Percentiles rank a stretch among this genome's conserved stretches.
Conservation (phyloP, 2,797 vertebrate genomes). For the Coccyzus lansbergi region DNA sequence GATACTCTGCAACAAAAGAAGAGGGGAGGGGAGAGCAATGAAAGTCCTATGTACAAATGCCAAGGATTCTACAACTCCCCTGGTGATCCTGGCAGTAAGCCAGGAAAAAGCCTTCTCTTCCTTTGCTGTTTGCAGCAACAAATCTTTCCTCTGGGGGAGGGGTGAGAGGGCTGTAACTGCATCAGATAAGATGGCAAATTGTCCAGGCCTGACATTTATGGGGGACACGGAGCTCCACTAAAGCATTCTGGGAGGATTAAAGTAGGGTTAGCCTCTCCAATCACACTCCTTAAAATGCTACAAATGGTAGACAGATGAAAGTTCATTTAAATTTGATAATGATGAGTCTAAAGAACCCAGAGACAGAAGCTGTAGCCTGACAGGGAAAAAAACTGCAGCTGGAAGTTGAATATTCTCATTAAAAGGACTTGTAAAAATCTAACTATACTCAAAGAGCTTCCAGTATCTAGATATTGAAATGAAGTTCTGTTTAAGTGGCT, state of each 20-base stretch:
- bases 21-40: constrained; percentile 5
- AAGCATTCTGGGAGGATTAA: constrained; percentile 71
- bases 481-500: not conserved
- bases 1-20: constrained; percentile 24
- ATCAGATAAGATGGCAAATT: constrained; percentile 63
- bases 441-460: not conserved
- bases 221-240: constrained; percentile 18
- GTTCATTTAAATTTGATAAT: constrained; percentile 45
- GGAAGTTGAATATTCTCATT: constrained; percentile 23
- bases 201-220: constrained; percentile 69
- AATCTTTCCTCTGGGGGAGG: constrained; percentile 56
- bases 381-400: constrained; percentile 35
- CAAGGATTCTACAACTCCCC: constrained; percentile 74
- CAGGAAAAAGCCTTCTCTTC: constrained; percentile 76
- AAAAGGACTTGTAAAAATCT: constrained; percentile 25
- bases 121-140: constrained; percentile 61
- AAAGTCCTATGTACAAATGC: constrained; percentile 69
- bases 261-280: constrained; percentile 28
- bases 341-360: not conserved
- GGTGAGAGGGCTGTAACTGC: constrained; percentile 30
- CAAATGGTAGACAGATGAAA: constrained; percentile 65
- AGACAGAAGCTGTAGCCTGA: constrained; percentile 49
- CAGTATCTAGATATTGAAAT: not conserved
- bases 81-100: constrained; percentile 64
- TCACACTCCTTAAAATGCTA: constrained; percentile 24